Percentiles rank a stretch among this genome's conserved stretches.
phyloP scores from a whole-genome alignment of 2,797 vertebrate species.

The Gadopsis marmoratus region DNA sequence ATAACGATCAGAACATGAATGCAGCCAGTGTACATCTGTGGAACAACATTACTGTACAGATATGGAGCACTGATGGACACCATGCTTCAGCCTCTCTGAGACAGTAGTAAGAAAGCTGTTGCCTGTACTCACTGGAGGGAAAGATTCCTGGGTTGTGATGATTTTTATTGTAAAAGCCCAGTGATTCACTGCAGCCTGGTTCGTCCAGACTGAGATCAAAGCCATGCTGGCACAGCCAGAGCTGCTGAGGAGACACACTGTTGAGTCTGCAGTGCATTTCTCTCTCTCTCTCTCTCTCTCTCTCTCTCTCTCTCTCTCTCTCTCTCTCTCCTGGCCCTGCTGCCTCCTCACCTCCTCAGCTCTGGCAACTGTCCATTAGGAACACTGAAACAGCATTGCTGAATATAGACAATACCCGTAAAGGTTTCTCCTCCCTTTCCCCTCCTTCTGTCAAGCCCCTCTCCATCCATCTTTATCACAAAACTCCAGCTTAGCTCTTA shows the following conservation, averaged over 20 bases:
- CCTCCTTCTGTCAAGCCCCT: conserved; percentile 38
- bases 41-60: not conserved
- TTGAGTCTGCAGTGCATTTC: conserved; percentile 60
- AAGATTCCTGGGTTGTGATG: conserved; percentile 56
- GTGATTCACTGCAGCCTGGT: conserved; percentile 74
- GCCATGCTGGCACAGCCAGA: conserved; percentile 55
- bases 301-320: conserved; percentile 36
- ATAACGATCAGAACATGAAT: not conserved
- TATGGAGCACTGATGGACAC: not conserved
- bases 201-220: conserved; percentile 71
- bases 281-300: conserved; percentile 20
- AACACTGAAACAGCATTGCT: conserved; percentile 37
- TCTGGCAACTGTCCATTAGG: conserved; percentile 55
- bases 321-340: conserved; percentile 35
- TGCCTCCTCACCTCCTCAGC: conserved; percentile 50
- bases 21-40: not conserved
- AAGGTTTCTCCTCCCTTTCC: conserved; percentile 33
- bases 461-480: conserved; percentile 24
- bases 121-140: conserved; percentile 46
- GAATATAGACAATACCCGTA: conserved; percentile 47
- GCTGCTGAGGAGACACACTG: conserved; percentile 53
- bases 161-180: conserved; percentile 66
- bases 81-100: conserved; percentile 24
- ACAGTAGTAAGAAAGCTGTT: conserved; percentile 63
- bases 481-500: conserved; percentile 32